A percentile compares a stretch with the other conserved stretches of the same genome.
phyloP scores from a whole-genome alignment of 2,113 vertebrate genomes.

The Hemiscyllium ocellatum region DNA sequence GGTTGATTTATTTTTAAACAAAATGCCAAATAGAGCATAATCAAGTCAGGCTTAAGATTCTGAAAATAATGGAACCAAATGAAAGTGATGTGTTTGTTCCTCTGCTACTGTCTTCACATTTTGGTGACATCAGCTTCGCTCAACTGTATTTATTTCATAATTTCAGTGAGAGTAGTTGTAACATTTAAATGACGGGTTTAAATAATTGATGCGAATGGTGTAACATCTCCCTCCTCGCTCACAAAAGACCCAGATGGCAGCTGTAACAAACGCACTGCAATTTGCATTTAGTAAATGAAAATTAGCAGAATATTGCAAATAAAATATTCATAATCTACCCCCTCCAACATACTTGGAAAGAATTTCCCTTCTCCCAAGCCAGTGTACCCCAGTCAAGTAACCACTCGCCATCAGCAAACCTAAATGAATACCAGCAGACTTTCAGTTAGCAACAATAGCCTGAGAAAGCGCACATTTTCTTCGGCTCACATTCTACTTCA shows the following conservation, averaged over 20 bases:
- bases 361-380: not conserved
- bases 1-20: not conserved
- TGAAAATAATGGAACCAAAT: not conserved
- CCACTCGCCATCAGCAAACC: not conserved
- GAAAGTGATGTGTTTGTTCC: not conserved
- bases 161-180: not conserved
- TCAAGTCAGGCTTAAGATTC: not conserved
- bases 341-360: not conserved
- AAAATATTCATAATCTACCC: conserved; percentile 13
- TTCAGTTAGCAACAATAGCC: not conserved
- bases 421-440: not conserved
- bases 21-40: not conserved
- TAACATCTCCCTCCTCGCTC: conserved; percentile 15
- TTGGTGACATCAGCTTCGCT: conserved; percentile 11
- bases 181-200: conserved; percentile 19
- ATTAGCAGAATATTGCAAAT: conserved; percentile 25
- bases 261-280: not conserved
- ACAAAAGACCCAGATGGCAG: conserved; percentile 11
- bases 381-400: not conserved
- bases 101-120: conserved; percentile 3
- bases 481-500: not conserved
- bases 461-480: not conserved
- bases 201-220: conserved; percentile 25
- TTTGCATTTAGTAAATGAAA: conserved; percentile 11
- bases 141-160: conserved; percentile 33